phyloP scores from a whole-genome alignment of 2,113 vertebrate species.

The Periophthalmodon schlosseri region DNA sequence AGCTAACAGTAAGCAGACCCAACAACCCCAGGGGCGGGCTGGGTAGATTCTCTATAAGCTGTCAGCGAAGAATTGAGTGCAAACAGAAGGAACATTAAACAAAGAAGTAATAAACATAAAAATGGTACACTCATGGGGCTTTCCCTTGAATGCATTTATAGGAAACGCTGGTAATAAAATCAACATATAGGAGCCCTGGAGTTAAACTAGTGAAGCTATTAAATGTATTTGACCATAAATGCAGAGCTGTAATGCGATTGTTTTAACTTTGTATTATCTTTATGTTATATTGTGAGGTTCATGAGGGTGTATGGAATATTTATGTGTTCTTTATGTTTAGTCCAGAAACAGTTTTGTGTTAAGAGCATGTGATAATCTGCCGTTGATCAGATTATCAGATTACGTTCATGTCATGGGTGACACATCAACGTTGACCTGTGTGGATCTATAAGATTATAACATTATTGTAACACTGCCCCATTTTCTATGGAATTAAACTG shows the following conservation, averaged over 20 bases:
- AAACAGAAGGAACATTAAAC: constrained; percentile 7
- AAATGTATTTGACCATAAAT: neutral
- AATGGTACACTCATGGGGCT: neutral
- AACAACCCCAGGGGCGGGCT: constrained; percentile 43
- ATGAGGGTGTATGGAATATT: neutral
- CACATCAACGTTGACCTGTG: constrained; percentile 2
- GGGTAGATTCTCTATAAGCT: neutral
- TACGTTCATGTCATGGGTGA: neutral
- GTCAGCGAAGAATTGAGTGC: constrained; percentile 1
- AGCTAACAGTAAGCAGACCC: constrained; percentile 24
- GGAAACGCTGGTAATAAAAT: constrained; percentile 1
- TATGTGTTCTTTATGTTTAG: neutral
- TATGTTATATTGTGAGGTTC: neutral
- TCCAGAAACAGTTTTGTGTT: neutral
- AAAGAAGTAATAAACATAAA: neutral
- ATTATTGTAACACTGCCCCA: constrained; percentile 9
- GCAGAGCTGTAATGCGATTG: neutral
- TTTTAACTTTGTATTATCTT: neutral
- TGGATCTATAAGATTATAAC: neutral
- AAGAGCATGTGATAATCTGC: neutral
- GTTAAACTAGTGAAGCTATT: neutral
- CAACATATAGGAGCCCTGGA: neutral
- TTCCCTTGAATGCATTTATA: neutral
- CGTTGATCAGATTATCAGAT: constrained; percentile 46
- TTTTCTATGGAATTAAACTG: constrained; percentile 3